Conservation (phyloP, 64 coral and sea anemone genomes). For the Porites lutea region DNA sequence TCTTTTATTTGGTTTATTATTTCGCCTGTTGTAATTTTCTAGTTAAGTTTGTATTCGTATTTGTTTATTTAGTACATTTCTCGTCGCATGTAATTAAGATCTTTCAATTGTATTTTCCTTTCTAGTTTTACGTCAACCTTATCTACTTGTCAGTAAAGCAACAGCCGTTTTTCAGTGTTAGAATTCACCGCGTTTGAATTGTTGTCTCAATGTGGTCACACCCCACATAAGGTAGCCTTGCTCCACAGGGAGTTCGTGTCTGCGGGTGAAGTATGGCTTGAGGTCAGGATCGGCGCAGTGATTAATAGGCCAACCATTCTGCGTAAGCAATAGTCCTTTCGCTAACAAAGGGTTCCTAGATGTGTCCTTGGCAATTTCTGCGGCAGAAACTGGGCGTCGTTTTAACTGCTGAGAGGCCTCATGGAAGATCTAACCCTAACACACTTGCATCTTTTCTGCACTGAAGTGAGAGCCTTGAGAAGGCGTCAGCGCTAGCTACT, state of each 20-base stretch:
- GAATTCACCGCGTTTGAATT: too few species aligned
- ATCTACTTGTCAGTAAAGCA: too few species aligned
- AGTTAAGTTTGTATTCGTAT: too few species aligned
- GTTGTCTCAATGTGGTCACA: slow-evolving; percentile 48
- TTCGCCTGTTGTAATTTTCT: too few species aligned
- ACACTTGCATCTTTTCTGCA: slow-evolving; percentile 13
- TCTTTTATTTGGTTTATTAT: too few species aligned
- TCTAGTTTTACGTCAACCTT: too few species aligned
- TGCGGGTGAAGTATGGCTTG: slow-evolving; percentile 51
- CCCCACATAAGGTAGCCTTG: too few species aligned
- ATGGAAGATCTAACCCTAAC: background rate
- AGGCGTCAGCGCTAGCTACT: background rate
- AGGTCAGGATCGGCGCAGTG: slow-evolving; percentile 22
- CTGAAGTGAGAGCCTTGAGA: background rate
- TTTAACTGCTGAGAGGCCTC: background rate
- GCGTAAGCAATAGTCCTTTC: slow-evolving; percentile 33
- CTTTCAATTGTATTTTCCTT: too few species aligned
- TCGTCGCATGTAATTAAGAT: too few species aligned
- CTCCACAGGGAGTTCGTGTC: too few species aligned
- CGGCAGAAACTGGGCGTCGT: background rate
- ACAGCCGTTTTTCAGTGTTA: too few species aligned
- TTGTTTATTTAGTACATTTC: too few species aligned
- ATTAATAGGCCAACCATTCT: slow-evolving; percentile 17
- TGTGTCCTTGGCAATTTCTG: slow-evolving; percentile 40
- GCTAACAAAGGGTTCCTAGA: slow-evolving; percentile 24